phyloP scores from a whole-genome alignment of 2,113 vertebrate species.

The Charina bottae region DNA sequence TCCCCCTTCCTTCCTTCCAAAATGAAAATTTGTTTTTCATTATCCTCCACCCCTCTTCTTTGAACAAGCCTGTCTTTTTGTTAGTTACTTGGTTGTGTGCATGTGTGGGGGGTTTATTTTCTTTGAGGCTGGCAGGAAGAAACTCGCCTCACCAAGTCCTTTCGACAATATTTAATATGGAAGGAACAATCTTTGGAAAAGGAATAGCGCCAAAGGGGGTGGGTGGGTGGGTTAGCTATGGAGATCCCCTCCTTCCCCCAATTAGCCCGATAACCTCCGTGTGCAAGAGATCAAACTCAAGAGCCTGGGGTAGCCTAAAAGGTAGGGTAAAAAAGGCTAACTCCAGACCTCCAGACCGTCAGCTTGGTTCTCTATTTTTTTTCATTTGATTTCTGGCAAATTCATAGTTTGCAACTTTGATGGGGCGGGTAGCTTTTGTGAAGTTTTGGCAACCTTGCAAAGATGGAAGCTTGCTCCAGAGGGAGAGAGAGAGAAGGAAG shows the following conservation, averaged over 20 bases:
- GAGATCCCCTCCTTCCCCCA: not conserved
- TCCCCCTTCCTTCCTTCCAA: too few species aligned
- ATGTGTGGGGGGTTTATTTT: not conserved
- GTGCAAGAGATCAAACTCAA: constrained; percentile 30
- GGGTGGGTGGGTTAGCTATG: not conserved
- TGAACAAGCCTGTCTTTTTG: constrained; percentile 68
- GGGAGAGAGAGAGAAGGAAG: not conserved
- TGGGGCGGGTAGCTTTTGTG: not conserved
- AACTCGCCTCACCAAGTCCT: not conserved
- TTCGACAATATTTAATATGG: not conserved
- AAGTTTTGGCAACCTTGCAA: not conserved
- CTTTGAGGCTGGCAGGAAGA: not conserved
- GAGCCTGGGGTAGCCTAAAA: constrained; percentile 38
- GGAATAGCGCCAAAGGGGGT: too few species aligned
- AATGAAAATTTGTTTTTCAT: constrained; percentile 72
- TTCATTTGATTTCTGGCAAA: not conserved
- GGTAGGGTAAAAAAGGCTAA: constrained; percentile 19
- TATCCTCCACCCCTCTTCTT: constrained; percentile 55
- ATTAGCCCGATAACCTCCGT: not conserved
- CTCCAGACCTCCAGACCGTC: not conserved
- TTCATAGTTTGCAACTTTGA: not conserved
- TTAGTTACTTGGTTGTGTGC: constrained; percentile 37
- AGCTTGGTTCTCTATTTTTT: not conserved
- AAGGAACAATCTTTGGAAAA: not conserved
- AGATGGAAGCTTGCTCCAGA: not conserved